Base-by-base conservation (phyloP, 2,888 invertebrate species). In the Chaetoderma sp. region DNA sequence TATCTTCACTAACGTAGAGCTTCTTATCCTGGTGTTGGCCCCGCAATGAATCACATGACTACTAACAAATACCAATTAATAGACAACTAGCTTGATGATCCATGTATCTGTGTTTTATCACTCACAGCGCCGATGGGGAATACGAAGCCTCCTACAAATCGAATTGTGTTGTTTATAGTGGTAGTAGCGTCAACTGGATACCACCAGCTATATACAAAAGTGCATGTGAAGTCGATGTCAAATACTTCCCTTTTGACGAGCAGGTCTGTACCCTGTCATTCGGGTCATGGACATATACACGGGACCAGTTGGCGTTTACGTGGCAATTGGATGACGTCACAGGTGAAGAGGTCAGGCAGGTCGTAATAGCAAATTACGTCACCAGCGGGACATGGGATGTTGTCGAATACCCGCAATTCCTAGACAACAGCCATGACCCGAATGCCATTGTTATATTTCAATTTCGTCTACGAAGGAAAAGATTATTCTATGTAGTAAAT, bases 241-340 rank as follows among this genome's bases (percentile, higher is more conserved):
- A 96, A 74, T 99, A 96, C 87, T 99, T 99, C 86, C 99, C 99
- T 4, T 99, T 99, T 88, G 99, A 99, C 89, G 96, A 99, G 87
- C 99, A 99, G 90, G 94, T 94, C 5, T 99, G 99, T 88, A 95
- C 96, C 78, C 98, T 99, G 97, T 99, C 98, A 88, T 99, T 99
- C 82, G 98, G 99, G 4, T 85, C 85, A 0, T 86, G 86, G 86
- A 86, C 86, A 2, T 85, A 84, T 63, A 77, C 79, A 32, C 83
- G 82, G 3, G 78, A 83, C 44, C 82, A 85, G 70, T 75, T 83
- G 4, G 76, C 71, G n/a, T 82, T 84, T 39, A 78, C 70, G 16
- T 85, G 82, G 70, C n/a, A n/a, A n/a, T n/a, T n/a, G n/a, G n/a
- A n/a, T n/a, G n/a, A n/a, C n/a, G n/a, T n/a, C n/a, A n/a, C n/a